These are phyloP conservation scores for Halichoerus grypus DNA, from an alignment of 2,113 vertebrate genomes.

Conservation along the genomic window DNA sequence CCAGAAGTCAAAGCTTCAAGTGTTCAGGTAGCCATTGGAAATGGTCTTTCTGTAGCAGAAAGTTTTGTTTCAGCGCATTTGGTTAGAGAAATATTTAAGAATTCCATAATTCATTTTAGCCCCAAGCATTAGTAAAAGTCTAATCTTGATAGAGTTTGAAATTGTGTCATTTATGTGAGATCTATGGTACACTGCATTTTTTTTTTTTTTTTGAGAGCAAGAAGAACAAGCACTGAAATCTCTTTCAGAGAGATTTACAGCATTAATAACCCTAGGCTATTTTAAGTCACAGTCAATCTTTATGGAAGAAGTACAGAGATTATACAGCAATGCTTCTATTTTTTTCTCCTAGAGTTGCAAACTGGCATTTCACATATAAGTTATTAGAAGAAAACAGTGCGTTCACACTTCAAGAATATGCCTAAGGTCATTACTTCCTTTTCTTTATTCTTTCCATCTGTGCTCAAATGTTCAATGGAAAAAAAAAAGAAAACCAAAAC, in stretches of 20 bases:
- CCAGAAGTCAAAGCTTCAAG: background rate
- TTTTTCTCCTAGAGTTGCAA: slow-evolving; percentile 66
- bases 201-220: slow-evolving; percentile 66
- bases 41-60: background rate
- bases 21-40: background rate
- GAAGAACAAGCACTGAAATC: slow-evolving; percentile 69
- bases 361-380: slow-evolving; percentile 74
- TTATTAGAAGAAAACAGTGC: slow-evolving; percentile 69
- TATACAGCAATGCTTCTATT: slow-evolving; percentile 39
- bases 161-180: slow-evolving; percentile 72
- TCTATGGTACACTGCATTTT: slow-evolving; percentile 31
- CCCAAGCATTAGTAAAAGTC: slow-evolving; percentile 61
- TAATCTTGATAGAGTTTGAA: slow-evolving; percentile 71
- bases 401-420: slow-evolving; percentile 69
- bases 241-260: slow-evolving; percentile 80
- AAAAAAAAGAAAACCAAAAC: background rate
- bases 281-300: slow-evolving; percentile 82
- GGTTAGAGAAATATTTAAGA: slow-evolving; percentile 54
- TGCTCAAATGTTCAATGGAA: background rate
- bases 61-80: slow-evolving; percentile 24
- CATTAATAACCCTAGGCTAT: slow-evolving; percentile 81
- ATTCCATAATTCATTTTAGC: slow-evolving; percentile 38
- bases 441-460: slow-evolving; percentile 26
- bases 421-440: slow-evolving; percentile 70
- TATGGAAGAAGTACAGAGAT: slow-evolving; percentile 68